Percentiles rank a stretch among this genome's conserved stretches.
These are phyloP conservation scores for Spodoptera picta DNA, from an alignment of 2,888 invertebrate species.

Conservation along the genomic window DNA sequence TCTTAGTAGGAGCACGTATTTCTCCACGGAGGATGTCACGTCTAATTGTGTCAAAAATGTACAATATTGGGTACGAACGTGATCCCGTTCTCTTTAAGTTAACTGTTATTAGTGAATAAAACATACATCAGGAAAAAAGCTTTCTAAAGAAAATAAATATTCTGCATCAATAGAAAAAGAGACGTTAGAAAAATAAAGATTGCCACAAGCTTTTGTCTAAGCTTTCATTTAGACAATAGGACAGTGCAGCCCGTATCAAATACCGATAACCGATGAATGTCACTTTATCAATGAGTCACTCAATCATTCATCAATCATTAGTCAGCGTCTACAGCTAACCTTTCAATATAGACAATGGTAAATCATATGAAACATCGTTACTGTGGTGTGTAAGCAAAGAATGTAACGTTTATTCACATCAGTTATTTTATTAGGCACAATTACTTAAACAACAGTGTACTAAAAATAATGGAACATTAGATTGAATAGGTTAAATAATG, in stretches of 20 bases:
- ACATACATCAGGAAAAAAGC: not conserved
- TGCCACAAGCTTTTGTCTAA: conserved; percentile 38
- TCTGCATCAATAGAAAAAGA: conserved; percentile 6
- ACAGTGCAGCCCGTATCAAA: conserved; percentile 53
- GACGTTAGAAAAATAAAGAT: conserved; percentile 16
- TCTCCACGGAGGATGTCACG: conserved; percentile 74
- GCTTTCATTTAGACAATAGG: conserved; percentile 59
- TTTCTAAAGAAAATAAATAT: conserved; percentile 3
- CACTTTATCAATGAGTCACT: conserved; percentile 78
- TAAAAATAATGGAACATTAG: too few relatives aligned
- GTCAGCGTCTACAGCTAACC: conserved; percentile 71
- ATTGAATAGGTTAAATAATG: too few relatives aligned
- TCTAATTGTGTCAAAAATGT: conserved; percentile 76
- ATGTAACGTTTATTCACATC: conserved; percentile 35
- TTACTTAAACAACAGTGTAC: not conserved
- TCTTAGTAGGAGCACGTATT: conserved; percentile 82
- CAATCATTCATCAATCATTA: conserved; percentile 80
- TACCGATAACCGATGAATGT: conserved; percentile 70
- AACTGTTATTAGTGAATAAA: not conserved
- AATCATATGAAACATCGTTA: conserved; percentile 63
- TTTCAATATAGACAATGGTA: conserved; percentile 70
- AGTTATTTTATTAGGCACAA: not conserved
- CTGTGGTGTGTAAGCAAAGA: conserved; percentile 53
- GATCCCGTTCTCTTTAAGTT: conserved; percentile 61
- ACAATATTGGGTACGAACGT: conserved; percentile 68